Conservation (phyloP, 2,113 vertebrate species). For the Noturus placidus region DNA sequence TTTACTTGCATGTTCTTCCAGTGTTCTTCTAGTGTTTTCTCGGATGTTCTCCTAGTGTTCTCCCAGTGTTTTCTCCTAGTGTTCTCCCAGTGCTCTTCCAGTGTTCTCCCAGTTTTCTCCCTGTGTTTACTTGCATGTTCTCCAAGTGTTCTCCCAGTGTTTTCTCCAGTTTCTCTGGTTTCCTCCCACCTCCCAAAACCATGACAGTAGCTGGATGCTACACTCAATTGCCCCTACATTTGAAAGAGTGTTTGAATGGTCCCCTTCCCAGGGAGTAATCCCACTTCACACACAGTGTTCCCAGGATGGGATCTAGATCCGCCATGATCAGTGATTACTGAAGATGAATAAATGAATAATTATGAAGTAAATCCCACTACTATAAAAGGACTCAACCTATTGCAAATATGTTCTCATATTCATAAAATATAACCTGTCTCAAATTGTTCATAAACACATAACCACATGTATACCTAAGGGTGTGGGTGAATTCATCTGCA, state of each 20-base stretch:
- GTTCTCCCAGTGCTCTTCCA: too few relatives aligned
- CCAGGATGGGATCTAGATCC: not conserved
- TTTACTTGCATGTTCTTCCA: too few relatives aligned
- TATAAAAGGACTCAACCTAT: not conserved
- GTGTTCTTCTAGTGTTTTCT: too few relatives aligned
- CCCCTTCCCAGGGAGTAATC: not conserved
- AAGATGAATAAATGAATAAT: not conserved
- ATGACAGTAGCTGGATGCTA: not conserved
- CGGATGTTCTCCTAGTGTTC: too few relatives aligned
- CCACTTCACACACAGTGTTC: conserved; percentile 5
- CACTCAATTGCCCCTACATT: not conserved
- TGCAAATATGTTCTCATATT: conserved; percentile 4
- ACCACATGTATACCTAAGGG: conserved; percentile 15
- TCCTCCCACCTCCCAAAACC: not conserved
- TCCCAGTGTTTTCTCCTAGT: too few relatives aligned
- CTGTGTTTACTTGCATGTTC: too few relatives aligned
- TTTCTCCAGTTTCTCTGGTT: not conserved
- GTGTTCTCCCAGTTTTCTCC: too few relatives aligned
- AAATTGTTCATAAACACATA: conserved; percentile 22
- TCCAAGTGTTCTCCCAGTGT: too few relatives aligned
- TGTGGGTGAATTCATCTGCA: conserved; percentile 85
- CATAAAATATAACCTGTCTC: not conserved
- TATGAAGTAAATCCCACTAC: not conserved
- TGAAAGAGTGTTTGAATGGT: not conserved
- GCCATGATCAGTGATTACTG: not conserved